phyloP scores from a whole-genome alignment of 1,140 invertebrate genomes.

The Myzus persicae region DNA sequence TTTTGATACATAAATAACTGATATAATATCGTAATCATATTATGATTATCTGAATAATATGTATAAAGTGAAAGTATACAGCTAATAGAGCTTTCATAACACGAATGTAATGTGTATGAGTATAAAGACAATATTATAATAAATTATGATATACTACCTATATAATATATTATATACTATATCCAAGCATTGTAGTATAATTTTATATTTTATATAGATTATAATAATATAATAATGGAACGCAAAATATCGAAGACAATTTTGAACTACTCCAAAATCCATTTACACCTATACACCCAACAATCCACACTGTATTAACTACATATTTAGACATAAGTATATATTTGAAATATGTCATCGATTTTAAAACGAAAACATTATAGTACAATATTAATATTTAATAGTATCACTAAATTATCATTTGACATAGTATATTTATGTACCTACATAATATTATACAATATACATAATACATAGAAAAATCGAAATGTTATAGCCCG shows the following conservation, averaged over 20 bases:
- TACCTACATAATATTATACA: not conserved
- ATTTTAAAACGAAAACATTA: not conserved
- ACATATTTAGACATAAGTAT: not conserved
- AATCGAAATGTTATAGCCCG: not conserved
- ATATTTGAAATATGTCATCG: not conserved
- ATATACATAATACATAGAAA: not conserved
- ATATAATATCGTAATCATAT: too few species aligned
- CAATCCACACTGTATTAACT: not conserved
- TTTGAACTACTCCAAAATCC: not conserved
- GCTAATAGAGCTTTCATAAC: too few species aligned
- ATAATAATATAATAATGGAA: not conserved
- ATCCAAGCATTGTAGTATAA: too few species aligned
- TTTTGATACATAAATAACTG: not conserved
- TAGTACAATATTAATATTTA: not conserved
- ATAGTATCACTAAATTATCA: not conserved
- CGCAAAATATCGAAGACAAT: not conserved
- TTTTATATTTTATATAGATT: too few species aligned
- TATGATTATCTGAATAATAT: too few species aligned
- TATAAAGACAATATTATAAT: too few species aligned
- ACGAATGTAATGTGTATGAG: too few species aligned
- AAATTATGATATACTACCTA: too few species aligned
- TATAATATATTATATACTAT: too few species aligned
- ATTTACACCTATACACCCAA: not conserved
- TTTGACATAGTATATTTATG: not conserved
- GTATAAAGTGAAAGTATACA: too few species aligned